Base-by-base conservation (phyloP, 2,888 invertebrate genomes). In the Trissoscelio sp. region DNA sequence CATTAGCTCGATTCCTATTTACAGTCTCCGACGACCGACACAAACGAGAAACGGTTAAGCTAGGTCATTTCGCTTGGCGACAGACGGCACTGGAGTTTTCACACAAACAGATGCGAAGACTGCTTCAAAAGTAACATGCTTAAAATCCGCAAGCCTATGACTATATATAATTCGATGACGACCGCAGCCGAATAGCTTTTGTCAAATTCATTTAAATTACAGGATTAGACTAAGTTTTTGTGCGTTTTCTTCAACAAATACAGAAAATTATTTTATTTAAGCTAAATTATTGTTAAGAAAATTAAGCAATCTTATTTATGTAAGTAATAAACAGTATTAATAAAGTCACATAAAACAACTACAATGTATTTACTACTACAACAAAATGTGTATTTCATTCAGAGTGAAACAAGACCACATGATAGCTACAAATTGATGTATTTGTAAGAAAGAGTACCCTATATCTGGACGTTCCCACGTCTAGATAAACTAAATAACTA, bases 1-100 rank as follows among this genome's bases (percentile, higher is more conserved):
- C 31, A 75, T 75, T 70, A 70, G 53, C 44, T 72, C 69, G 37
- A 80, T 75, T 64, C 69, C 69, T 80, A 74, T 80, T 80, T 80
- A 80, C 69, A 64, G 69, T 67, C 37, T 20, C 28, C 55, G 16
- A 70, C 22, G 16, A 18, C 53, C 37, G 66, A 44, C 18, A 39
- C 48, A 77, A 60, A 62, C 51, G 28, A 6, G 24, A 53, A 24
- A 24, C 44, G 22, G 46, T 73, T 80, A 70, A 75, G 64, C 58
- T 66, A 64, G 75, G 80, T 70, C 58, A 66, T 81, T 64, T 80
- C 60, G 51, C 51, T 74, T 64, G 60, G 58, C 51, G 70, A 74
- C 70, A 70, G 72, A 53, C 77, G 16, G 24, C 34, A 58, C 51
- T 57, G 58, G 60, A 66, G 46, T 24, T 81, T 75, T 77, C 44